Percentiles rank a stretch among this genome's conserved stretches.
These are phyloP conservation scores for Opisthograptis luteolata DNA, from an alignment of 2,888 invertebrate genomes.

Conservation along the genomic window DNA sequence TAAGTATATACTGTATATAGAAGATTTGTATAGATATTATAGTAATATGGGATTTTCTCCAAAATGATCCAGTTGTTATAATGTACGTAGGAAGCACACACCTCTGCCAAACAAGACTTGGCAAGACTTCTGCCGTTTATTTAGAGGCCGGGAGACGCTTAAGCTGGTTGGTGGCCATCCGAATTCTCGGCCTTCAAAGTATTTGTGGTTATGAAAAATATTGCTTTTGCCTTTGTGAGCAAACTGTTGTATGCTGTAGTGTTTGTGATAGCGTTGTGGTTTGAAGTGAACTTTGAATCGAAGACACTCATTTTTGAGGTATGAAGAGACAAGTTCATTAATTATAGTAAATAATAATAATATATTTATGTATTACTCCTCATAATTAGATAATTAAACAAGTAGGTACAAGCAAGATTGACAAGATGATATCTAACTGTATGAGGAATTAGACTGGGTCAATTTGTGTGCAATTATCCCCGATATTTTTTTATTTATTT, in stretches of 20 bases:
- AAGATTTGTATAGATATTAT: conserved; percentile 6
- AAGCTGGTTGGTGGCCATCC: conserved; percentile 7
- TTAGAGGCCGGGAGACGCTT: conserved; percentile 28
- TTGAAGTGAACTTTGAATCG: conserved; percentile 39
- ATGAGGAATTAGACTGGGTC: no score
- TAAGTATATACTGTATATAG: no score
- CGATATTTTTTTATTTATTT: no score
- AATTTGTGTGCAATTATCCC: no score
- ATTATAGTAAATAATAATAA: neutral
- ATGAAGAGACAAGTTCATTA: conserved; percentile 3
- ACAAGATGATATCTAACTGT: no score
- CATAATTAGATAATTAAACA: no score
- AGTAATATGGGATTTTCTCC: conserved; percentile 37
- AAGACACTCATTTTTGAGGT: conserved; percentile 35
- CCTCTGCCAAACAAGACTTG: conserved; percentile 33
- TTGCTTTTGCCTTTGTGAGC: no score
- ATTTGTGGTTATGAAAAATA: conserved; percentile 40
- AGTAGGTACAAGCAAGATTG: no score
- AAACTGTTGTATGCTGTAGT: conserved; percentile 39
- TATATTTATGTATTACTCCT: no score
- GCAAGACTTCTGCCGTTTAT: conserved; percentile 31
- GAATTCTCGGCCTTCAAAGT: conserved; percentile 17
- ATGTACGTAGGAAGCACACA: conserved; percentile 9
- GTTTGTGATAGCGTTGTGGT: conserved; percentile 41
- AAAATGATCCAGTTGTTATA: conserved; percentile 40